Conservation (phyloP, 2,113 vertebrate species). For the Eretmodus cyanostictus region DNA sequence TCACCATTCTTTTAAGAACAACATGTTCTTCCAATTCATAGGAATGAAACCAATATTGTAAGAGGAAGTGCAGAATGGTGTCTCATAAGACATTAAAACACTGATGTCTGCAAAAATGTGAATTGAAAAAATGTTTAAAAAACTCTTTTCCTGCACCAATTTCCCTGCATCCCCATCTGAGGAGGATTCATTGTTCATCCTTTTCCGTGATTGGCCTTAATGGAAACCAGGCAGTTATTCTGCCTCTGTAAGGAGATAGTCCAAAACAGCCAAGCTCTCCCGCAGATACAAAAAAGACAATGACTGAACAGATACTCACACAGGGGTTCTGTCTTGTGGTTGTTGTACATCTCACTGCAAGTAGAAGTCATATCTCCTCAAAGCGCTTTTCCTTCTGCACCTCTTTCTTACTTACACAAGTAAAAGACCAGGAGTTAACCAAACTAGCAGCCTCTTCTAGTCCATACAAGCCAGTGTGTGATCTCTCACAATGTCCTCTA, state of each 20-base stretch:
- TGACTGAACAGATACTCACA: constrained; percentile 50
- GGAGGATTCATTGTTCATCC: background rate
- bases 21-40: background rate
- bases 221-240: constrained; percentile 43
- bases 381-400: background rate
- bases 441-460: background rate
- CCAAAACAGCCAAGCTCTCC: background rate
- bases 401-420: background rate
- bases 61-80: background rate
- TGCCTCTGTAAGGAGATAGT: background rate
- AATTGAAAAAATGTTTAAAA: background rate
- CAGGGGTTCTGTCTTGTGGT: constrained; percentile 9
- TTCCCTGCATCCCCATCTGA: background rate
- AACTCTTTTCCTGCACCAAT: background rate
- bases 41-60: background rate
- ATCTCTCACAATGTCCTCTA: constrained; percentile 13
- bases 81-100: background rate
- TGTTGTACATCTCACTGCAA: constrained; percentile 27
- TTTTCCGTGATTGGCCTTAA: constrained; percentile 31
- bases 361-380: constrained; percentile 25
- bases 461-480: background rate
- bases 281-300: background rate
- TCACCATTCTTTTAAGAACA: background rate
- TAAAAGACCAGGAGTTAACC: background rate
- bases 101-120: background rate